Evolutionary conservation across 2,113 vertebrate species (phyloP), one percentile per base, ranked within the genome.

Genomic region (Nipponia nippon): DNA sequence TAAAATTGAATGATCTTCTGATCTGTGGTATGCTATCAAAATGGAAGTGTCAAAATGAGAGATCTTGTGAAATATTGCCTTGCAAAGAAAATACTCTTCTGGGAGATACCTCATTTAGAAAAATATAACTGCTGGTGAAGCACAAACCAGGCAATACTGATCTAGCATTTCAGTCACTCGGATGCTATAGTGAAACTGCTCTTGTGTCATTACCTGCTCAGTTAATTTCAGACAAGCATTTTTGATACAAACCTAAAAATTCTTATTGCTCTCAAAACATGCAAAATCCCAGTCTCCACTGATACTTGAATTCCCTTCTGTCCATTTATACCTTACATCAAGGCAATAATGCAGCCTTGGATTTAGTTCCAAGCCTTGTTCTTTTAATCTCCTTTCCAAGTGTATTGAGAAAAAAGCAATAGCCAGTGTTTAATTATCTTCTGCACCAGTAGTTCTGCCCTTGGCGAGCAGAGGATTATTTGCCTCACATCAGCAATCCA

Each of bases 341-440:
- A 78, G 71, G 59, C 81, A 83, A 44, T 69, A 73, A 80, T 16
- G 52, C 56, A 95, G 62, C 66, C 70, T 44, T 46, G 87, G 77
- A 72, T 96, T 95, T 92, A 79, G 65, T 91, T 91, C 53, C 86
- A 87, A 89, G 83, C 69, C 62, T 82, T 76, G 71, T 89, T 96
- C 47, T 78, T 78, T 93, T 91, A 91, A 91, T 95, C 94, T 95
- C 30, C 40, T 92, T 56, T 83, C 73, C 13, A 71, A 72, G 49
- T 65, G 49, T 46, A 62, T 34, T 79, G 87, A 89, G 86, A 26
- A 56, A 38, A 82, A 82, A 85, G 83, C 69, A 76, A 7, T 11
- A 85, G 81, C 5, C n/a, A 50, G 77, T 95, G 77, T 94, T 97
- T 95, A 87, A 89, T 97, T 93, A 79, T 94, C 80, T 87, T 63